Conservation (phyloP, 2,888 invertebrate genomes). For the Andrena marginata region DNA sequence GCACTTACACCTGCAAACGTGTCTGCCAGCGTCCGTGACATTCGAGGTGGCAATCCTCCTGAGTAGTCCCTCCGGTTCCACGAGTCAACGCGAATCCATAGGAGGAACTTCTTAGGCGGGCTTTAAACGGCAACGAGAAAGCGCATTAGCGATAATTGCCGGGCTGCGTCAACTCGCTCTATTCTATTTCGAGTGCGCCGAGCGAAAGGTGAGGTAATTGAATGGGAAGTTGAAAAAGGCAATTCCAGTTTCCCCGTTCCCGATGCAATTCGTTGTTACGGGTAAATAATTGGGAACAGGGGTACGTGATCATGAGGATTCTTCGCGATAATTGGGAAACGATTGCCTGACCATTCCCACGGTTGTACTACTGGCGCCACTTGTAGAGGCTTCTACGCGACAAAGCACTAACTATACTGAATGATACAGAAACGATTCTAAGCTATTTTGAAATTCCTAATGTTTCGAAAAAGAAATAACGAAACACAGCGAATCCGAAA, state of each 20-base stretch:
- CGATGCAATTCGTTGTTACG: neutral
- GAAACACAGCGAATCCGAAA: neutral
- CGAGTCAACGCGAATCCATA: constrained; percentile 49
- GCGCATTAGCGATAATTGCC: constrained; percentile 71
- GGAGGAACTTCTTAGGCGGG: constrained; percentile 59
- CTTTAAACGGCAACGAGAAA: constrained; percentile 66
- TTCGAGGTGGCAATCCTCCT: constrained; percentile 67
- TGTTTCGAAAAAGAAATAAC: too few species aligned
- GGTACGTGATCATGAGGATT: neutral
- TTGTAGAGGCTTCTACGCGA: too few species aligned
- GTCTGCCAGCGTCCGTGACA: constrained; percentile 58
- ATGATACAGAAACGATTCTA: too few species aligned
- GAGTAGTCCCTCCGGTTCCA: constrained; percentile 64
- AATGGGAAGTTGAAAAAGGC: constrained; percentile 41
- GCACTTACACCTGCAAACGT: constrained; percentile 52
- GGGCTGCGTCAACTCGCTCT: constrained; percentile 61
- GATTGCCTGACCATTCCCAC: too few species aligned
- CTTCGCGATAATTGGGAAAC: too few species aligned
- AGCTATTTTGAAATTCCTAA: too few species aligned
- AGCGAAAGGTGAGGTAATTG: constrained; percentile 45
- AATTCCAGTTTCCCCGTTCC: neutral
- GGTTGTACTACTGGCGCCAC: too few species aligned
- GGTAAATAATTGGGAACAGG: neutral
- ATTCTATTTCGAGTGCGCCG: constrained; percentile 40
- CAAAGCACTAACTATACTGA: too few species aligned